These are phyloP conservation scores for Drosophila punjabiensis DNA, from an alignment of 1,140 invertebrate genomes.

Conservation along the genomic window DNA sequence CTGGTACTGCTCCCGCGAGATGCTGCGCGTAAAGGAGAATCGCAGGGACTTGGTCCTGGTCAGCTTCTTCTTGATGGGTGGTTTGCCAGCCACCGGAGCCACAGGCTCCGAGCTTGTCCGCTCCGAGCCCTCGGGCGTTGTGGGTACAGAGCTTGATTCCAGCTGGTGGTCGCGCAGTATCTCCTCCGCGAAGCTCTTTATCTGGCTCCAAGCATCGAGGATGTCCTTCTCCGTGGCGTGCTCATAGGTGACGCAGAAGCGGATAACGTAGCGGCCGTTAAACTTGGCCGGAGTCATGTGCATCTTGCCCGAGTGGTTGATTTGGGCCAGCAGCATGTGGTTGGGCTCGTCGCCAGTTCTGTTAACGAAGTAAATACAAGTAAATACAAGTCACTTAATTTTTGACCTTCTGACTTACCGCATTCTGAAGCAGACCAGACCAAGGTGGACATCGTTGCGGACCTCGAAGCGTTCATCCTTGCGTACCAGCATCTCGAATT, in stretches of 20 bases:
- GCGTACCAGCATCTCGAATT: conserved; percentile 92
- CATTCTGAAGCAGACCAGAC: conserved; percentile 90
- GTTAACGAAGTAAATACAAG: background rate
- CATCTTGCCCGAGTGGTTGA: conserved; percentile 95
- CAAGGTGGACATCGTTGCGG: conserved; percentile 91
- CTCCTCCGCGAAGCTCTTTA: conserved; percentile 89
- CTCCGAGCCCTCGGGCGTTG: conserved; percentile 65
- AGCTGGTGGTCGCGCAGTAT: conserved; percentile 86
- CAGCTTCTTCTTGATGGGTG: conserved; percentile 86
- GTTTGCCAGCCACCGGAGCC: conserved; percentile 83
- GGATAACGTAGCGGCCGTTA: conserved; percentile 91
- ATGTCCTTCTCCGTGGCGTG: conserved; percentile 92
- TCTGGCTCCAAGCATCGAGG: conserved; percentile 91
- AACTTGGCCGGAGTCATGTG: conserved; percentile 96
- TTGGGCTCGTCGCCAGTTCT: conserved; percentile 71
- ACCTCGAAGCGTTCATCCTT: conserved; percentile 94
- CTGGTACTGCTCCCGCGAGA: conserved; percentile 88
- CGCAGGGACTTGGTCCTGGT: conserved; percentile 87
- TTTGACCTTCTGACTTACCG: conserved; percentile 61
- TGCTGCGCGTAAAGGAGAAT: conserved; percentile 89
- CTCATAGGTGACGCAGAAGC: conserved; percentile 94
- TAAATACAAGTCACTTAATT: background rate
- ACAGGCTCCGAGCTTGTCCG: conserved; percentile 74
- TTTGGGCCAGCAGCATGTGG: conserved; percentile 89
- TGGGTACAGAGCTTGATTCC: conserved; percentile 68